Conservation (phyloP, 1,140 invertebrate genomes). For the Myzus persicae region DNA sequence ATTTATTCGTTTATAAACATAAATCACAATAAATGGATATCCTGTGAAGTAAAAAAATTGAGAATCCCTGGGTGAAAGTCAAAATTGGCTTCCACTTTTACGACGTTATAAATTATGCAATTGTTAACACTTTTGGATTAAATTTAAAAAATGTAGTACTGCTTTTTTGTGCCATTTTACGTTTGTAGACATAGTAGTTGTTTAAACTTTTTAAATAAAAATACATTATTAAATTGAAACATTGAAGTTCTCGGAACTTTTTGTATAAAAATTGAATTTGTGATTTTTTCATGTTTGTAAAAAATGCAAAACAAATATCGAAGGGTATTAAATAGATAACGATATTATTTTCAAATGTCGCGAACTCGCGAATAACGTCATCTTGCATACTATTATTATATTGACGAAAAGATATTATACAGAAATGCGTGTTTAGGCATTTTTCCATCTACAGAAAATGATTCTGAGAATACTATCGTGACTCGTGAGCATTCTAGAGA, state of each 20-base stretch:
- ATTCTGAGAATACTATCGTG: neutral
- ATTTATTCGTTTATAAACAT: slow-evolving; percentile 32
- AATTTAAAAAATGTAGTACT: neutral
- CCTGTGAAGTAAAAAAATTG: neutral
- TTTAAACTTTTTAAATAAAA: slow-evolving; percentile 28
- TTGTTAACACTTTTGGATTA: slow-evolving; percentile 29
- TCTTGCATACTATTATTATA: slow-evolving; percentile 3
- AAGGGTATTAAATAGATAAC: neutral
- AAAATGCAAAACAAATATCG: neutral
- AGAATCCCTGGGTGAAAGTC: neutral
- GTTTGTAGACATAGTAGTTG: neutral
- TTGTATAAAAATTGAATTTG: neutral
- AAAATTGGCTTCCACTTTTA: neutral
- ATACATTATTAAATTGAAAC: slow-evolving; percentile 11
- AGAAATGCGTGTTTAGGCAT: slow-evolving; percentile 14
- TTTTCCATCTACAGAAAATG: slow-evolving; percentile 25
- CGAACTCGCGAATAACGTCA: neutral
- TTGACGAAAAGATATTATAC: neutral
- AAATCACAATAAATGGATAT: slow-evolving; percentile 14
- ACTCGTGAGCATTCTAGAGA: neutral
- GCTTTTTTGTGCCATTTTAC: neutral
- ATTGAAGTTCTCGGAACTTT: neutral
- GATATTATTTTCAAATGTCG: neutral
- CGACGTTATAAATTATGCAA: slow-evolving; percentile 1
- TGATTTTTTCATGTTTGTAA: neutral